These are phyloP conservation scores for Myotis yumanensis DNA, from an alignment of 2,113 vertebrate species.

Conservation along the genomic window DNA sequence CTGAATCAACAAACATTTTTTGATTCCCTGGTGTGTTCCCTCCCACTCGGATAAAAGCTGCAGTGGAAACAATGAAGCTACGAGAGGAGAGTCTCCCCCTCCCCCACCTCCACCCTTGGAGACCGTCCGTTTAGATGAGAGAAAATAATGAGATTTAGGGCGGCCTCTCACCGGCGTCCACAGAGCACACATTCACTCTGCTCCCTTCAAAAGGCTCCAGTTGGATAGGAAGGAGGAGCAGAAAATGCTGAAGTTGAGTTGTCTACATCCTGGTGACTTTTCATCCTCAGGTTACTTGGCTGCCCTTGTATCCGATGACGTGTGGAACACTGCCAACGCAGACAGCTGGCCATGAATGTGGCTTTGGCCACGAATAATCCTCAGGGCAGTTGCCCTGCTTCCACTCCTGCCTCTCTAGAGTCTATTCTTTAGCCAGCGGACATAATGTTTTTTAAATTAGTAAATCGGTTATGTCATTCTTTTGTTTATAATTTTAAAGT, in stretches of 20 bases:
- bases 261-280: not conserved
- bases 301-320: not conserved
- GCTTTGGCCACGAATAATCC: not conserved
- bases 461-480: not conserved
- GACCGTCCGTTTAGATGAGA: not conserved
- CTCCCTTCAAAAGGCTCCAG: not conserved
- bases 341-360: not conserved
- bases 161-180: not conserved
- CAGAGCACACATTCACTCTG: not conserved
- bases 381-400: not conserved
- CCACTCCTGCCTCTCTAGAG: not conserved
- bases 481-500: not conserved
- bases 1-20: slow-evolving; percentile 71
- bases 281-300: not conserved
- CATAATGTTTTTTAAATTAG: not conserved
- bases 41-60: not conserved
- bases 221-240: not conserved
- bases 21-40: slow-evolving; percentile 46
- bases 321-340: fast-evolving
- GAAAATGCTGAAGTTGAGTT: not conserved
- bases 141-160: not conserved
- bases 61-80: not conserved
- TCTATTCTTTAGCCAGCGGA: not conserved
- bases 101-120: not conserved
- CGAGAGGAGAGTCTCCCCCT: not conserved